These are phyloP conservation scores for Acleris literana DNA, from an alignment of 2,888 invertebrate genomes.

Conservation along the genomic window DNA sequence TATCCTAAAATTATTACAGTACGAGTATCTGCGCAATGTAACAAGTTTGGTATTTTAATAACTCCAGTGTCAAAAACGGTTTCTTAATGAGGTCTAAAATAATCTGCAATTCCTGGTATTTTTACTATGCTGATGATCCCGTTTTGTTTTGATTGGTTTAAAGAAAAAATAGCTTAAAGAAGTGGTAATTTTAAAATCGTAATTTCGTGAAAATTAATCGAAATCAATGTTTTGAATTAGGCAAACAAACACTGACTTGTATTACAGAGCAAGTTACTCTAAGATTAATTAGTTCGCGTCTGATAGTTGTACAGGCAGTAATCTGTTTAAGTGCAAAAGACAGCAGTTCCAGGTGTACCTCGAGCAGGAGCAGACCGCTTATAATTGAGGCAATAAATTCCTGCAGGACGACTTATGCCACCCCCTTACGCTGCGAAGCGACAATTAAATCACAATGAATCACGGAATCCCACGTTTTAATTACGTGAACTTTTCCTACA, in stretches of 20 bases:
- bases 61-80: no score
- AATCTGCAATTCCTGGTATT: no score
- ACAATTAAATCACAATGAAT: slow-evolving; percentile 77
- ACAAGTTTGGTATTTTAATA: no score
- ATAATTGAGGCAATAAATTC: slow-evolving; percentile 80
- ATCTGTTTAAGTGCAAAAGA: slow-evolving; percentile 54
- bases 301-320: slow-evolving; percentile 29
- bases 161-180: no score
- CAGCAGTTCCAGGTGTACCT: slow-evolving; percentile 58
- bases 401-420: slow-evolving; percentile 63
- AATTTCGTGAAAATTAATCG: no score
- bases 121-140: no score
- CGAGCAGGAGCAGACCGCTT: slow-evolving; percentile 60
- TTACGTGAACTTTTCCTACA: slow-evolving; percentile 51
- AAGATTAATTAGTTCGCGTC: slow-evolving; percentile 28
- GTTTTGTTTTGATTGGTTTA: no score
- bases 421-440: slow-evolving; percentile 60
- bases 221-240: neutral
- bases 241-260: slow-evolving; percentile 3
- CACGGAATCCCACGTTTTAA: slow-evolving; percentile 64
- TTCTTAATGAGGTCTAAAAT: no score
- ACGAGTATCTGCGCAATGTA: no score
- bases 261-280: slow-evolving; percentile 14
- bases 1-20: no score
- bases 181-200: no score